Conservation (phyloP, 2,113 vertebrate genomes). For the Donacobius atricapilla region DNA sequence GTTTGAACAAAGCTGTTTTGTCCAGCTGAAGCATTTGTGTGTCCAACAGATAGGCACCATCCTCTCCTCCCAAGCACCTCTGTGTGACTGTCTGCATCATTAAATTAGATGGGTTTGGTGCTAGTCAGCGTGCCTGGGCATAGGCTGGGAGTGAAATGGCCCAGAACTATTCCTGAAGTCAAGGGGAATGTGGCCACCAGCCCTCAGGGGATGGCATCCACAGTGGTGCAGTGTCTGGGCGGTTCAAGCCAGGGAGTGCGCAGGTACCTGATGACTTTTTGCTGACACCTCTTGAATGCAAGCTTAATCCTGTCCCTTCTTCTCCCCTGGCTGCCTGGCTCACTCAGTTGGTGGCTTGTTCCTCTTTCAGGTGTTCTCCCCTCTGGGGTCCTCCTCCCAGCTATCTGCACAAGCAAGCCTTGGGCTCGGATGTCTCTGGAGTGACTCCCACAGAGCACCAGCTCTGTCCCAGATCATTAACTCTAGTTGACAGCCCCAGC, state of each 20-base stretch:
- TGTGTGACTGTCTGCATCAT: neutral
- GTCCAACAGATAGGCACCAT: neutral
- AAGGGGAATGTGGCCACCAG: fast-evolving
- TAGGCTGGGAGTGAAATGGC: neutral
- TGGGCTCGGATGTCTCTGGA: fast-evolving
- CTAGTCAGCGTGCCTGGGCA: neutral
- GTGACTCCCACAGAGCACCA: neutral
- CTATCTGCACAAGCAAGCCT: fast-evolving
- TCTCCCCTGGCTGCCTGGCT: neutral
- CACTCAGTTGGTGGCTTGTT: neutral
- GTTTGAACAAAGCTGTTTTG: neutral
- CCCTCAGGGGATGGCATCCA: neutral
- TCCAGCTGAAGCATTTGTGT: neutral
- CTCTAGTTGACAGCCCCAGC: constrained; percentile 7
- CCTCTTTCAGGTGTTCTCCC: neutral
- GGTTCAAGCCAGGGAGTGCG: neutral
- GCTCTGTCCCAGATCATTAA: constrained; percentile 35
- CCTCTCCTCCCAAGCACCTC: neutral
- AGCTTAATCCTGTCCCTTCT: neutral
- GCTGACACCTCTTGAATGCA: neutral
- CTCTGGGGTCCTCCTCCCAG: neutral
- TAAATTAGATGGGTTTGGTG: neutral
- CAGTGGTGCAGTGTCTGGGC: fast-evolving
- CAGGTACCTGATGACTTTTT: neutral
- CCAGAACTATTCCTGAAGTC: neutral